Percentiles rank a stretch among this genome's conserved stretches.
phyloP scores from a whole-genome alignment of 2,113 vertebrate species.

The Tragelaphus buxtoni region DNA sequence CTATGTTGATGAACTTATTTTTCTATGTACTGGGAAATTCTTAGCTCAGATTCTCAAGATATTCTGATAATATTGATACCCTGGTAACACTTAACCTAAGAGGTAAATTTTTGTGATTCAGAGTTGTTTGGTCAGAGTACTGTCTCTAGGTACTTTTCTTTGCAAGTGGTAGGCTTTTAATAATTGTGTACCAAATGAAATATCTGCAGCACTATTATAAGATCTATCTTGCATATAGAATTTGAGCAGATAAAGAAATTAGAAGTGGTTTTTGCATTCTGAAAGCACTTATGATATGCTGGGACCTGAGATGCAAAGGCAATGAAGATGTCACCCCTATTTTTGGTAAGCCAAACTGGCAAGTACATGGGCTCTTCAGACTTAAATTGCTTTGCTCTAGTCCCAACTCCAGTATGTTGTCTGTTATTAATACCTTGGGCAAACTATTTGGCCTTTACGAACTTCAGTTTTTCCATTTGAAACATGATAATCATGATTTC shows the following conservation, averaged over 20 bases:
- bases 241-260: not conserved
- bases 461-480: not conserved
- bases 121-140: not conserved
- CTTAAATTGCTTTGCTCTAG: not conserved
- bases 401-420: not conserved
- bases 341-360: not conserved
- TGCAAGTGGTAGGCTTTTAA: not conserved
- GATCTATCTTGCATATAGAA: not conserved
- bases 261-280: not conserved
- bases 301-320: not conserved
- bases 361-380: not conserved
- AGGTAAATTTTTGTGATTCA: not conserved
- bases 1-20: not conserved
- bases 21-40: not conserved
- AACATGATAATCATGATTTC: not conserved
- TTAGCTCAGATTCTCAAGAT: not conserved
- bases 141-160: not conserved
- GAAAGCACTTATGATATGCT: not conserved
- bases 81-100: not conserved
- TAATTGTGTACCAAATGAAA: not conserved
- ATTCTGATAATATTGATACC: not conserved
- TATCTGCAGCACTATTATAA: not conserved
- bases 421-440: not conserved
- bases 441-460: not conserved
- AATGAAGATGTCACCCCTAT: not conserved